phyloP scores from a whole-genome alignment of 2,113 vertebrate species.

The Mus pahari region DNA sequence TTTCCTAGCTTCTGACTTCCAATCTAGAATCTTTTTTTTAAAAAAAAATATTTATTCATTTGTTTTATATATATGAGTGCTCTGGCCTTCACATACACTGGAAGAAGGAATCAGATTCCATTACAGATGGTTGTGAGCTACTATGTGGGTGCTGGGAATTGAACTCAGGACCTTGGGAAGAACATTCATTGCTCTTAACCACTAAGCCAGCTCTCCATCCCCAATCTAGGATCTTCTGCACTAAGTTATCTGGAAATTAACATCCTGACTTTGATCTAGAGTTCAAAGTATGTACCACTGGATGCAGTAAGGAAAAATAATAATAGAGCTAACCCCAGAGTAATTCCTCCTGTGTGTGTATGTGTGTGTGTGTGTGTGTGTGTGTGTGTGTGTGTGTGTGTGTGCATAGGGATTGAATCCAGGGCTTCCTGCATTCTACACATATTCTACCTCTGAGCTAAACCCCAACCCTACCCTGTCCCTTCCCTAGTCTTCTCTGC shows the following conservation, averaged over 20 bases:
- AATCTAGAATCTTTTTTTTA: background rate
- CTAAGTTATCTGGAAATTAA: background rate
- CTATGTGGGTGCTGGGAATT: no score
- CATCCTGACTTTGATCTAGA: constrained; percentile 11
- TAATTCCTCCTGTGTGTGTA: background rate
- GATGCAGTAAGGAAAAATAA: background rate
- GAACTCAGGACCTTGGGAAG: no score
- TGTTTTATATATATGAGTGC: no score
- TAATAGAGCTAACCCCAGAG: background rate
- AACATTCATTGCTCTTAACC: no score
- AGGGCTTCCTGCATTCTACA: background rate
- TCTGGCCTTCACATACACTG: no score
- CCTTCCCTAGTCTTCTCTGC: background rate
- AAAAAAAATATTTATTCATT: no score
- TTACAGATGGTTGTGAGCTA: no score
- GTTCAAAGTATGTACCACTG: background rate
- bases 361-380: background rate
- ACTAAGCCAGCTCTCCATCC: no score
- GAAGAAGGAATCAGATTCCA: no score
- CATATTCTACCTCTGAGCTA: background rate
- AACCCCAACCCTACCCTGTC: background rate
- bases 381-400: background rate
- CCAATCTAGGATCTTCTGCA: background rate
- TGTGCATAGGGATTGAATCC: background rate
- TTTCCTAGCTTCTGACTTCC: background rate